These are phyloP conservation scores for Petroica traversi DNA, from an alignment of 2,113 vertebrate species.

Conservation along the genomic window DNA sequence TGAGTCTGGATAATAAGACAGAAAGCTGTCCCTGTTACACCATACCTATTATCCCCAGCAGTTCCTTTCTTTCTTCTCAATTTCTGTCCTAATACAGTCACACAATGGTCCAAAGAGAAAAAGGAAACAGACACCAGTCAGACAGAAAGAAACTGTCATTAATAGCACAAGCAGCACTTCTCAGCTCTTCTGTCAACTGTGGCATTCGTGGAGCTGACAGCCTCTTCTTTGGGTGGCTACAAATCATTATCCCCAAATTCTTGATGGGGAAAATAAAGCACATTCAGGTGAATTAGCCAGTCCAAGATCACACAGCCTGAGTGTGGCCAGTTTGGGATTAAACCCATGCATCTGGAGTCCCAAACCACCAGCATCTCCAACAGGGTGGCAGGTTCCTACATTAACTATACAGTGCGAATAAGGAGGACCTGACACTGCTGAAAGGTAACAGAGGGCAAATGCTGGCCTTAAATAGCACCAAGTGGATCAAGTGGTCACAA, in stretches of 20 bases:
- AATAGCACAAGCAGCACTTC: neutral
- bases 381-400: neutral
- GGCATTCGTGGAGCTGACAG: neutral
- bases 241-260: neutral
- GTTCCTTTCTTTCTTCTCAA: neutral
- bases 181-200: neutral
- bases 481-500: neutral
- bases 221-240: neutral
- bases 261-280: neutral
- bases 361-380: neutral
- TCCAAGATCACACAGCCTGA: neutral
- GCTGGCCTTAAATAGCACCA: neutral
- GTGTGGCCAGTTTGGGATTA: neutral
- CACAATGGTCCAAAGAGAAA: constrained; percentile 2
- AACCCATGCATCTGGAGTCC: neutral
- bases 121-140: neutral
- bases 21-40: neutral
- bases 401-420: neutral
- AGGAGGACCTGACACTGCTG: neutral
- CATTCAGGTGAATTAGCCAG: neutral
- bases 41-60: neutral
- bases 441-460: neutral
- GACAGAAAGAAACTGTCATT: neutral
- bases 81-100: neutral
- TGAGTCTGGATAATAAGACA: neutral